phyloP scores from a whole-genome alignment of 2,113 vertebrate species.

The Danionella cerebrum region DNA sequence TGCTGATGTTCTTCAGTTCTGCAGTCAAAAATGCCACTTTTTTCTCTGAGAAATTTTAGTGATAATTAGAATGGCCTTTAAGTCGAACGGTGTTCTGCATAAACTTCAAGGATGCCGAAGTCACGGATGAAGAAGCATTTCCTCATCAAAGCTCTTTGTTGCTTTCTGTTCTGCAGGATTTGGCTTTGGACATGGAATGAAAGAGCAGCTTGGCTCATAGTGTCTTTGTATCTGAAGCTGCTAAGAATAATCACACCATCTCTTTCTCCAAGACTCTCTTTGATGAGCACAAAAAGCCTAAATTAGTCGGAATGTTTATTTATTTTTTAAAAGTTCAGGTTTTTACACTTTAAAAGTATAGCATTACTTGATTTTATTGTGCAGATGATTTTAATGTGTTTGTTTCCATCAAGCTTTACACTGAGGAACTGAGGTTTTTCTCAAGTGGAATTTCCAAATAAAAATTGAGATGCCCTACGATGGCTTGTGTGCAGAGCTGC shows the following conservation, averaged over 20 bases:
- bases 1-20: neutral
- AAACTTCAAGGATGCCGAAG: neutral
- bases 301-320: too few relatives aligned
- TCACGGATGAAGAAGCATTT: slow-evolving; percentile 37
- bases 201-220: neutral
- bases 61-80: slow-evolving; percentile 29
- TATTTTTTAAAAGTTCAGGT: too few relatives aligned
- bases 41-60: slow-evolving; percentile 10
- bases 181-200: slow-evolving; percentile 13
- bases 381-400: too few relatives aligned
- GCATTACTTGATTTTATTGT: too few relatives aligned
- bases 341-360: too few relatives aligned
- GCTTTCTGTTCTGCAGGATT: slow-evolving; percentile 9
- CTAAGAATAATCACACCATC: neutral
- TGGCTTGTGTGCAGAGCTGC: too few relatives aligned
- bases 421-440: too few relatives aligned
- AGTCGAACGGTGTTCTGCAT: slow-evolving; percentile 6
- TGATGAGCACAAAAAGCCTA: too few relatives aligned
- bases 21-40: neutral
- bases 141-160: slow-evolving; percentile 25
- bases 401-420: too few relatives aligned
- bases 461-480: too few relatives aligned
- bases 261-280: neutral
- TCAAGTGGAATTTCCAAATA: too few relatives aligned
- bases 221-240: slow-evolving; percentile 8